These are phyloP conservation scores for Tetramorium alpestre DNA, from an alignment of 1,140 invertebrate genomes.

Conservation along the genomic window DNA sequence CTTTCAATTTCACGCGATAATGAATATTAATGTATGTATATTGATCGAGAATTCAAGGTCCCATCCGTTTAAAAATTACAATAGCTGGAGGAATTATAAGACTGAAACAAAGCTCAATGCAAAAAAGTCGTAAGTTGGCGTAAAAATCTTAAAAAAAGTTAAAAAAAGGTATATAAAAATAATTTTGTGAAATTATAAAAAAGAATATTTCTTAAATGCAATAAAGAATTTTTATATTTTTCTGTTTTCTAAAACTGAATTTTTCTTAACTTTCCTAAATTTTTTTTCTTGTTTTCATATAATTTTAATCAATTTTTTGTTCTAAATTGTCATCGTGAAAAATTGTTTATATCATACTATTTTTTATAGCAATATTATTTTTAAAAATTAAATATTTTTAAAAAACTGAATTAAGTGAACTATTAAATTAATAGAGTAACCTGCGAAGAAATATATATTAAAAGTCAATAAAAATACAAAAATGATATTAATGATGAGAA, in stretches of 20 bases:
- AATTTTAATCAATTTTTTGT: not conserved
- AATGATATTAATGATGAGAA: not conserved
- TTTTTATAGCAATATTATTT: not conserved
- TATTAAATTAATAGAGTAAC: constrained; percentile 18
- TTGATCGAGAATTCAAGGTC: not conserved
- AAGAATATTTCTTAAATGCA: not conserved
- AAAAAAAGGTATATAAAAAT: not conserved
- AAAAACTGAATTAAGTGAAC: not conserved
- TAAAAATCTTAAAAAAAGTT: not conserved
- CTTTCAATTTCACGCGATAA: not conserved
- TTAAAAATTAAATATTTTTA: no score
- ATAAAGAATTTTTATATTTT: not conserved
- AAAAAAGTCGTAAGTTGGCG: not conserved
- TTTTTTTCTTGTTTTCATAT: not conserved
- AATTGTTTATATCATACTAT: not conserved
- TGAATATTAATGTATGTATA: constrained; percentile 7
- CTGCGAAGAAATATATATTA: not conserved
- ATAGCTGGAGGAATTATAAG: not conserved
- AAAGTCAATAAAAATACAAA: not conserved
- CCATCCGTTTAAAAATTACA: not conserved
- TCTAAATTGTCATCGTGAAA: not conserved
- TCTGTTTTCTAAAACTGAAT: not conserved
- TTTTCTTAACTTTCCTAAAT: not conserved
- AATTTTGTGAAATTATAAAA: not conserved
- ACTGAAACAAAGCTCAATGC: not conserved